Percentiles rank a stretch among this genome's conserved stretches.
These are phyloP conservation scores for Parotocinclus haroldoi DNA, from an alignment of 2,797 vertebrate genomes.

Conservation along the genomic window DNA sequence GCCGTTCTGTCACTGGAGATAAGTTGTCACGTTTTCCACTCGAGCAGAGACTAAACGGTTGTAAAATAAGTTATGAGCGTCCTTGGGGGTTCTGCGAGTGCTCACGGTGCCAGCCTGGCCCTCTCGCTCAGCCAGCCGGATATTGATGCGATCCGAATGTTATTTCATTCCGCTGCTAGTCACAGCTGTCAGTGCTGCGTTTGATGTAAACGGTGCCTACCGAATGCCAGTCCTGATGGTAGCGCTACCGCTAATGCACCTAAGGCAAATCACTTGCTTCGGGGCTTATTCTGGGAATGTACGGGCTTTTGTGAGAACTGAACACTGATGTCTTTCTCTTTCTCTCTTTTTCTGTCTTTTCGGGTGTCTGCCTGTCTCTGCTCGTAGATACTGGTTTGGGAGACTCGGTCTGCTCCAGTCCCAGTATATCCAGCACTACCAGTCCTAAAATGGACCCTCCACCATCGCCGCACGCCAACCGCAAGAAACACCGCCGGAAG, in stretches of 20 bases:
- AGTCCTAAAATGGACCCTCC: conserved; percentile 95
- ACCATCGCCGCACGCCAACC: conserved; percentile 93
- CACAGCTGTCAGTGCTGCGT: conserved; percentile 84
- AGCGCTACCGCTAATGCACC: conserved; percentile 49
- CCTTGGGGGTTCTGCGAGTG: conserved; percentile 93
- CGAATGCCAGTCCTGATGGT: conserved; percentile 47
- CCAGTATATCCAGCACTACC: conserved; percentile 90
- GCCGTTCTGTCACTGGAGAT: conserved; percentile 96
- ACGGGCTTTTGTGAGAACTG: conserved; percentile 12
- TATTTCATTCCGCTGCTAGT: conserved; percentile 95
- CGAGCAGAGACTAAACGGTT: conserved; percentile 99
- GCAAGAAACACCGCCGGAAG: conserved; percentile 97
- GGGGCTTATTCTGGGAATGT: conserved; percentile 12
- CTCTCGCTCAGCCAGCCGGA: conserved; percentile 61
- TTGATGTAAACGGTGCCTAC: conserved; percentile 72
- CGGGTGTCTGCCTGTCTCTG: conserved; percentile 28
- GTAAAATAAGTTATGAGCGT: conserved; percentile 99
- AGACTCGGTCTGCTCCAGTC: conserved; percentile 92
- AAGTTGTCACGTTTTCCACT: conserved; percentile 99
- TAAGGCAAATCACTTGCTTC: conserved; percentile 21
- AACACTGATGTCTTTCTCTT: conserved; percentile 23
- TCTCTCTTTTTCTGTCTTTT: conserved; percentile 25
- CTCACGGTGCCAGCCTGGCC: conserved; percentile 63
- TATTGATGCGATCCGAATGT: conserved; percentile 96
- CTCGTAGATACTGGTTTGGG: conserved; percentile 85